Evolutionary conservation across 2,888 invertebrate genomes (phyloP).

Genomic region (Platynereis dumerilii): DNA sequence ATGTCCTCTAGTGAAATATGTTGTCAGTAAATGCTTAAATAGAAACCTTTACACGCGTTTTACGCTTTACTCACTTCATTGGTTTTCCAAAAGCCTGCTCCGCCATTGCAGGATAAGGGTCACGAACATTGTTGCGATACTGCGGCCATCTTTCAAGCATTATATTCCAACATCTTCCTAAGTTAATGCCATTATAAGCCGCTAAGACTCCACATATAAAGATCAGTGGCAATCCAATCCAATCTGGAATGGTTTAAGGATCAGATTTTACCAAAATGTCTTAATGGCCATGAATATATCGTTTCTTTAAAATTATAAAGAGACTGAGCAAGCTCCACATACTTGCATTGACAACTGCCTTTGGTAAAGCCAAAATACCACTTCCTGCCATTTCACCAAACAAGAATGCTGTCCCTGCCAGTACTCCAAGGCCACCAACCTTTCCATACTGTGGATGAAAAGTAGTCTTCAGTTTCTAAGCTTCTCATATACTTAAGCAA

Average conservation of each 20-base stretch:
- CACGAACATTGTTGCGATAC: slow-evolving; percentile 69
- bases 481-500: no score
- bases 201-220: slow-evolving; percentile 70
- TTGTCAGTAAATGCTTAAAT: no score
- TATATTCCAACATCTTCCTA: slow-evolving; percentile 83
- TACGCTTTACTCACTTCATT: no score
- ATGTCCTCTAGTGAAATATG: no score
- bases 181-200: slow-evolving; percentile 80
- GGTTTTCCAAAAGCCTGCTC: slow-evolving; percentile 76
- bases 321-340: slow-evolving; percentile 22
- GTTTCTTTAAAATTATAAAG: no score
- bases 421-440: slow-evolving; percentile 48
- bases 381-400: slow-evolving; percentile 77
- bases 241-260: slow-evolving; percentile 66
- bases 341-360: slow-evolving; percentile 73
- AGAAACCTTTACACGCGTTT: no score
- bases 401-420: slow-evolving; percentile 71
- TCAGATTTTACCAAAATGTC: no score
- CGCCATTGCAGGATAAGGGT: slow-evolving; percentile 84
- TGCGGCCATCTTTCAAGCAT: slow-evolving; percentile 74
- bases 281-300: no score
- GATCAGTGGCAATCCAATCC: slow-evolving; percentile 72
- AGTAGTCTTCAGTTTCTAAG: no score
- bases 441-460: neutral
- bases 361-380: slow-evolving; percentile 74